Conservation (phyloP, 2,888 invertebrate species). For the Ophonus ardosiacus region DNA sequence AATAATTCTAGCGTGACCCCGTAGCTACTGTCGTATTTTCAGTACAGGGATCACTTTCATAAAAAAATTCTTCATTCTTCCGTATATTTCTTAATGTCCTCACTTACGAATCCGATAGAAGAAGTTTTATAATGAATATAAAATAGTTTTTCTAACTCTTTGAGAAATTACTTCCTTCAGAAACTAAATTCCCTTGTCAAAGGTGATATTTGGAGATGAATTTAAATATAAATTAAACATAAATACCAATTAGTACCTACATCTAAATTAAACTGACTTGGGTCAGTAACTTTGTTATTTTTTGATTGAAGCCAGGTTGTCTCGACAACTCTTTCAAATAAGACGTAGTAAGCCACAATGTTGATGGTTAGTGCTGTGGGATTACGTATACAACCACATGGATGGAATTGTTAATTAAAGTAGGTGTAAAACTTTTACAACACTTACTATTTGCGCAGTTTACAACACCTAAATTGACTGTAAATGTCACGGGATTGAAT, state of each 20-base stretch:
- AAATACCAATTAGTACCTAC: slow-evolving; percentile 36
- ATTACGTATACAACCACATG: background rate
- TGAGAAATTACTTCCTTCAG: background rate
- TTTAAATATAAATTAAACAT: slow-evolving; percentile 44
- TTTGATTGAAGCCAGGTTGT: background rate
- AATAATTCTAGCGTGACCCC: too few species aligned
- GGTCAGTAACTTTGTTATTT: slow-evolving; percentile 33
- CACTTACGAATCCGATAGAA: too few species aligned
- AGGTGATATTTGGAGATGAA: background rate
- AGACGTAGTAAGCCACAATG: background rate
- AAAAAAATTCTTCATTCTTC: too few species aligned
- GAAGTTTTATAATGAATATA: background rate
- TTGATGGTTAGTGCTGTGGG: slow-evolving; percentile 1
- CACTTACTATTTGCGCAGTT: background rate
- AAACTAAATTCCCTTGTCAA: slow-evolving; percentile 25
- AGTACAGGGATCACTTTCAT: too few species aligned
- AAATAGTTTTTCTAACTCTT: background rate
- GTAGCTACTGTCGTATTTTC: too few species aligned
- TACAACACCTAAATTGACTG: background rate
- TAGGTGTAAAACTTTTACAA: slow-evolving; percentile 11
- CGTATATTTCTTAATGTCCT: too few species aligned
- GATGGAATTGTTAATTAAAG: slow-evolving; percentile 13
- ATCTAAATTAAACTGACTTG: background rate
- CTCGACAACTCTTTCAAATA: background rate
- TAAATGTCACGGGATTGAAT: background rate